Evolutionary conservation across 2,888 invertebrate species (phyloP).

Genomic region (Agonopterix arenella): DNA sequence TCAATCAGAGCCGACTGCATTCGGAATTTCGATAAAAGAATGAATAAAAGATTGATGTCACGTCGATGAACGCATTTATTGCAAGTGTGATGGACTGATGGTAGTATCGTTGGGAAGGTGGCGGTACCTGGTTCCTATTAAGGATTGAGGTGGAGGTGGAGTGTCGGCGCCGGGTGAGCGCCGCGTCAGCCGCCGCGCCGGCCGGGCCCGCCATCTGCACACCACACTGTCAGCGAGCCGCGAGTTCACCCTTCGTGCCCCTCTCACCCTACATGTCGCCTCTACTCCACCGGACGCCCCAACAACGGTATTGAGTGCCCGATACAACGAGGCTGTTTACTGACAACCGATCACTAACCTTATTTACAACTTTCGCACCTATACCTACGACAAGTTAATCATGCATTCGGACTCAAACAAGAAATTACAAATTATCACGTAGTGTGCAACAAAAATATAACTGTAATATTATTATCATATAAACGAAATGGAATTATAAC

Average conservation of each 20-base stretch:
- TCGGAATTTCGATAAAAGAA: not conserved
- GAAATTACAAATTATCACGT: conserved; percentile 47
- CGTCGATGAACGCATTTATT: conserved; percentile 1
- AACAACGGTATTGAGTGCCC: conserved; percentile 44
- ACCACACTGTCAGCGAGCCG: conserved; percentile 31
- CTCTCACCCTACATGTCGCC: conserved; percentile 30
- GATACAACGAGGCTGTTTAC: conserved; percentile 39
- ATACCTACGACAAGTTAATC: conserved; percentile 20
- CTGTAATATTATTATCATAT: not conserved
- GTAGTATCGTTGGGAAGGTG: not conserved
- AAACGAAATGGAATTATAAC: conserved; percentile 1
- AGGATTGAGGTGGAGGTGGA: conserved; percentile 85
- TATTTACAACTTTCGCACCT: not conserved
- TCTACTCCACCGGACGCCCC: conserved; percentile 32
- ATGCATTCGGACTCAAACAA: conserved; percentile 62
- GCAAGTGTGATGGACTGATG: not conserved
- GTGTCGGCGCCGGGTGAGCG: conserved; percentile 85
- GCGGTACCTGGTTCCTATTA: conserved; percentile 79
- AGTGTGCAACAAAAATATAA: conserved; percentile 33
- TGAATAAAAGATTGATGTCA: not conserved
- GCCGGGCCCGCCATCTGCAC: conserved; percentile 57
- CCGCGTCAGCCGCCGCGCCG: conserved; percentile 55
- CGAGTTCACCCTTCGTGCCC: conserved; percentile 8
- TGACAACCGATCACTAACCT: not conserved
- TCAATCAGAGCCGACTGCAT: too few species aligned